Conservation (phyloP, 1,140 invertebrate genomes). For the Hycleus cichorii region DNA sequence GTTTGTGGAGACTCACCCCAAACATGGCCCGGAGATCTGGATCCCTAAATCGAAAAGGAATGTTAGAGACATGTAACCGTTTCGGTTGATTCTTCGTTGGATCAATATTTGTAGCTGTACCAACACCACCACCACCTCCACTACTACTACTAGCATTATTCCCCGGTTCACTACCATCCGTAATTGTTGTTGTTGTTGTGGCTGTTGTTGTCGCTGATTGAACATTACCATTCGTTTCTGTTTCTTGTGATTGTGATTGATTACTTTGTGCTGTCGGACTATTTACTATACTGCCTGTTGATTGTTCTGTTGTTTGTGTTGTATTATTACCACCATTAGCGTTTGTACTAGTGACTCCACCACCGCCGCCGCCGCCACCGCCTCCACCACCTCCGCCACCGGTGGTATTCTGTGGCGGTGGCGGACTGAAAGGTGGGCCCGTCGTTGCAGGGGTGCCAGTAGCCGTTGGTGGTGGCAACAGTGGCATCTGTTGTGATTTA, state of each 20-base stretch:
- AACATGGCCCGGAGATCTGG: constrained; percentile 96
- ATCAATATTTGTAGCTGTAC: constrained; percentile 22
- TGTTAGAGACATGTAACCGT: constrained; percentile 93
- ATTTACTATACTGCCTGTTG: constrained; percentile 47
- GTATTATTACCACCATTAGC: too few species aligned
- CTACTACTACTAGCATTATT: constrained; percentile 6
- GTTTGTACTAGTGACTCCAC: too few species aligned
- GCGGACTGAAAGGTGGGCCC: constrained; percentile 32
- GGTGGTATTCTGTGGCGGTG: neutral
- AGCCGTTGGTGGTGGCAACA: constrained; percentile 41
- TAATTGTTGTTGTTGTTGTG: constrained; percentile 21
- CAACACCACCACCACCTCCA: constrained; percentile 14
- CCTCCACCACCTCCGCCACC: neutral
- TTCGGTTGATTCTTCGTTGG: constrained; percentile 59
- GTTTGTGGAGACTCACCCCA: constrained; percentile 64
- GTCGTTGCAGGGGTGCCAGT: constrained; percentile 42
- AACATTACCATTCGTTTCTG: constrained; percentile 25
- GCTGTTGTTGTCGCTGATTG: constrained; percentile 30
- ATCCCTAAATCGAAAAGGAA: constrained; percentile 97
- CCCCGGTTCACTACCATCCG: constrained; percentile 25
- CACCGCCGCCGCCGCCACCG: neutral
- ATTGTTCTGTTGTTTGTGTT: constrained; percentile 29
- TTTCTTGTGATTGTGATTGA: constrained; percentile 10
- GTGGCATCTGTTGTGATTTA: constrained; percentile 47
- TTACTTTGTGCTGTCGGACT: constrained; percentile 12